Base-by-base conservation (phyloP, 2,888 invertebrate species). In the Adelphocoris suturalis region DNA sequence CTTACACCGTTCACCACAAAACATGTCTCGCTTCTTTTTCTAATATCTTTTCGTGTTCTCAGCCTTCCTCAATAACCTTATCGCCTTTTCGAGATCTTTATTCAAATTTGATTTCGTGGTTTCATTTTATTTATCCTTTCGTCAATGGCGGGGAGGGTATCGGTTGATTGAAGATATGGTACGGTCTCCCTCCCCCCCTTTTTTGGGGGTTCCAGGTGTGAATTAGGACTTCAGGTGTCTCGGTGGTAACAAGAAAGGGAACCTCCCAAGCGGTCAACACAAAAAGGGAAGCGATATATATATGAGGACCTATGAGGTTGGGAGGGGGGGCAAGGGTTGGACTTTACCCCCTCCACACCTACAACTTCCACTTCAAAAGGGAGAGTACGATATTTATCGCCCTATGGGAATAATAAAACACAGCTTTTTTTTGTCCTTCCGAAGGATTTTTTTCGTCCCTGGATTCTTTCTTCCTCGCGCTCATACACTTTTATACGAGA, bases 351-450 rank as follows among this genome's bases (percentile, higher is more conserved):
- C 76, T 68, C 46, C 86, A 85, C 85, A 86, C 75, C 86, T 86
- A 86, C 86, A 86, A 86, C 61, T 47, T 55, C 75, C 48, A 76
- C 88, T 55, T 48, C 78, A 23, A 23, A 23, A 23, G 68, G 76
- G 55, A 37, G 75, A 68, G 55, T 68, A 82, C 68, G 75, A 84
- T 89, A 89, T 89, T 84, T 89, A 89, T 89, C 84, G 89, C 27
- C 89, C 80, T 37, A 28, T 61, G 89, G 84, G 89, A 82, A 82
- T 89, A 84, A 89, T 89, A 89, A 89, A 89, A 89, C 82, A 84
- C 82, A n/a, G 28, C 75, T 75, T 84, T 84, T 80, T 82, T 89
- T 84, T 78, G 37, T 37, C 46, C 37, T 85, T 61, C 16, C 37
- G 13, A 37, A 37, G 28, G 52, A 23, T 13, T 88, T 52, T 52